phyloP scores from a whole-genome alignment of 2,888 invertebrate genomes.

The Limnephilus lunatus region DNA sequence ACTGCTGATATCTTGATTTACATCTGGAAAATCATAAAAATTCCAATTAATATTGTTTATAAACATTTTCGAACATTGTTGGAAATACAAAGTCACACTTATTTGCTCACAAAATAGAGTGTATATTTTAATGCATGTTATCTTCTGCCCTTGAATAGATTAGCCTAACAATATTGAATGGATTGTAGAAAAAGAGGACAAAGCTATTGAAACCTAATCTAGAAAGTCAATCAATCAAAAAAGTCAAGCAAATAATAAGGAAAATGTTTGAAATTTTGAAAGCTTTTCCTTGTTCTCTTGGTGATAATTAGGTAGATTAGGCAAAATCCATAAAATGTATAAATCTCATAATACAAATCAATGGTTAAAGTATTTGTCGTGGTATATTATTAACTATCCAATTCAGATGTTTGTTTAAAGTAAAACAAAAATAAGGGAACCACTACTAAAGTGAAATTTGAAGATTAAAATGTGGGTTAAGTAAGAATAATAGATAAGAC shows the following conservation, averaged over 20 bases:
- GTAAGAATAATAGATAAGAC: background rate
- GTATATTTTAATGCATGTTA: background rate
- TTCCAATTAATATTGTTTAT: slow-evolving; percentile 34
- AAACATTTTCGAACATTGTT: background rate
- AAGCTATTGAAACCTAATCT: background rate
- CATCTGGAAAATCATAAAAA: slow-evolving; percentile 69
- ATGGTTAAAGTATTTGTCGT: background rate
- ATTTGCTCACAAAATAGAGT: background rate
- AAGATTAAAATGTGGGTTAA: background rate
- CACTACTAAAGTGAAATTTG: background rate
- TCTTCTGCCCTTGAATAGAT: background rate
- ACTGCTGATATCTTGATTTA: slow-evolving; percentile 72
- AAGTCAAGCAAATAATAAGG: background rate
- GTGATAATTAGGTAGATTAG: background rate
- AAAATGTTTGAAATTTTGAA: background rate
- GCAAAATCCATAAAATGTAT: background rate
- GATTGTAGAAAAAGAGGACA: background rate
- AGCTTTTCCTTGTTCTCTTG: background rate
- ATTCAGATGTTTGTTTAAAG: background rate
- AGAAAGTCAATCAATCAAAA: background rate
- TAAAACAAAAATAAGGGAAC: background rate
- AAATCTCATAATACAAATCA: background rate
- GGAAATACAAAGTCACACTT: background rate
- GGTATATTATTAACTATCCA: background rate
- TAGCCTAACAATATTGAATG: background rate